Evolutionary conservation across 2,113 vertebrate species (phyloP).

Genomic region (Lonchura striata): DNA sequence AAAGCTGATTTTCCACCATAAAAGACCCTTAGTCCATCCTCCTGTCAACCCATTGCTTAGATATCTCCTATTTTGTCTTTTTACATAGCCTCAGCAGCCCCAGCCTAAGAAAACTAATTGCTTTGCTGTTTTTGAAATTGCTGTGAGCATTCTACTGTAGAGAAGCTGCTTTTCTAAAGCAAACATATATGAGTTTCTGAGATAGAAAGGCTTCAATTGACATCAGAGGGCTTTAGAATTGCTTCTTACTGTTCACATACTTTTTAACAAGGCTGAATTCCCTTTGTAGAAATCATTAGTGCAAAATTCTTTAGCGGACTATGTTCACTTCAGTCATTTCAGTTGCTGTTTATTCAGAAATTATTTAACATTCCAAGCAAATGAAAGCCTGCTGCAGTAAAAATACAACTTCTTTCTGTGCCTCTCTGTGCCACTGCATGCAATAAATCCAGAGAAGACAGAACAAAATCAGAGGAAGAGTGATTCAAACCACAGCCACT

Average conservation of each 20-base stretch:
- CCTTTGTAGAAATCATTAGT: conserved; percentile 54
- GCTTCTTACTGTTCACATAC: conserved; percentile 51
- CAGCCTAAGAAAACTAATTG: conserved; percentile 28
- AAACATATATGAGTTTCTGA: conserved; percentile 41
- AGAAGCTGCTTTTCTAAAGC: conserved; percentile 46
- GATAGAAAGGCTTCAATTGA: conserved; percentile 42
- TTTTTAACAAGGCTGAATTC: conserved; percentile 44
- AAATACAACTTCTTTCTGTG: conserved; percentile 11
- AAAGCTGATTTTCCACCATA: neutral
- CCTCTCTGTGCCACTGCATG: neutral
- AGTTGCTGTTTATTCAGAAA: conserved; percentile 26
- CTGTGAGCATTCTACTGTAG: conserved; percentile 46
- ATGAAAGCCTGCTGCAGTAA: conserved; percentile 20
- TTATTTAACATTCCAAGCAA: conserved; percentile 47
- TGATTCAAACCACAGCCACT: neutral
- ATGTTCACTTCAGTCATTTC: neutral
- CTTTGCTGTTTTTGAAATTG: conserved; percentile 44
- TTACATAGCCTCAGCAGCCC: neutral
- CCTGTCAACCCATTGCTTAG: neutral
- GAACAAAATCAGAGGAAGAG: neutral
- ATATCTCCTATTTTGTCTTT: neutral
- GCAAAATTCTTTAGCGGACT: conserved; percentile 11
- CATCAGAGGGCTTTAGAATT: conserved; percentile 55
- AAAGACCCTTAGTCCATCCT: neutral
- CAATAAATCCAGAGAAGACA: neutral